These are phyloP conservation scores for Pinna nobilis DNA, from an alignment of 1,140 invertebrate species.

Conservation along the genomic window DNA sequence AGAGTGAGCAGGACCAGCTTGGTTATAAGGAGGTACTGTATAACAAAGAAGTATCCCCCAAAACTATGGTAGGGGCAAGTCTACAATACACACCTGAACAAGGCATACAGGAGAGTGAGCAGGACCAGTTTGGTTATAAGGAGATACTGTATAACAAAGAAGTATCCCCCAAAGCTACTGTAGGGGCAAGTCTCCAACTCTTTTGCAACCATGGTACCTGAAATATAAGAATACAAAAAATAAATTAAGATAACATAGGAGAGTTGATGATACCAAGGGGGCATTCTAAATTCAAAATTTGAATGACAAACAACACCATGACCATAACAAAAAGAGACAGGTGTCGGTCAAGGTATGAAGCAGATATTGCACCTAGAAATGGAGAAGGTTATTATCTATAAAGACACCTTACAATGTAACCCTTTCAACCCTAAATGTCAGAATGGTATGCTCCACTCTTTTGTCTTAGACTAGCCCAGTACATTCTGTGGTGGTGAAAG, in stretches of 20 bases:
- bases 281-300: too few species aligned
- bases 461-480: too few species aligned
- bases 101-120: slow-evolving; percentile 73
- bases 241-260: not conserved
- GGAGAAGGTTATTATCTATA: too few species aligned
- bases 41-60: slow-evolving; percentile 70
- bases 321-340: too few species aligned
- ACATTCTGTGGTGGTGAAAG: too few species aligned
- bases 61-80: slow-evolving; percentile 72
- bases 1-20: slow-evolving; percentile 74
- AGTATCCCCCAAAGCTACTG: slow-evolving; percentile 68
- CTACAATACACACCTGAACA: slow-evolving; percentile 75
- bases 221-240: not conserved
- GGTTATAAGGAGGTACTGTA: slow-evolving; percentile 73
- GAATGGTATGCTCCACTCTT: too few species aligned
- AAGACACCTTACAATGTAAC: too few species aligned
- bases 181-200: slow-evolving; percentile 63
- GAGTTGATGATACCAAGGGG: too few species aligned
- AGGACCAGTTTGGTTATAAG: slow-evolving; percentile 74
- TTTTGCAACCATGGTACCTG: not conserved
- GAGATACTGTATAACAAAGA: slow-evolving; percentile 73
- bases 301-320: too few species aligned
- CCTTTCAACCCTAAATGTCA: too few species aligned
- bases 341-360: too few species aligned
- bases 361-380: too few species aligned